phyloP scores from a whole-genome alignment of 2,113 vertebrate species.

The Crotalus tigris region DNA sequence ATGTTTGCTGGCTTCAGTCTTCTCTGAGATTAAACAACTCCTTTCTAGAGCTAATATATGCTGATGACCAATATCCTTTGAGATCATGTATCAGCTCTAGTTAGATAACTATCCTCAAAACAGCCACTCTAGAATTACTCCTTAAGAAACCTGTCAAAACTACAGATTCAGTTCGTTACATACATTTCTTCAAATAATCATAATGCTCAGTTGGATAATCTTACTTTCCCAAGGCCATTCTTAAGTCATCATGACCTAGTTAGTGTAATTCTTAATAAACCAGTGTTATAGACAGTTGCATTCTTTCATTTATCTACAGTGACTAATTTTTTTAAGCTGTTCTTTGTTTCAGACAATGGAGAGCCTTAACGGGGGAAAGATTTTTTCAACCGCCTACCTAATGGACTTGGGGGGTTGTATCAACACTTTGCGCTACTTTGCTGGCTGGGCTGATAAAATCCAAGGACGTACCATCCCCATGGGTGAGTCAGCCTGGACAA shows the following conservation, averaged over 20 bases:
- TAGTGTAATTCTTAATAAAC: not conserved
- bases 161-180: not conserved
- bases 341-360: slow-evolving; percentile 79
- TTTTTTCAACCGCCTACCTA: slow-evolving; percentile 77
- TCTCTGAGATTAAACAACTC: not conserved
- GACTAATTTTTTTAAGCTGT: not conserved
- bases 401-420: slow-evolving; percentile 79
- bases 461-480: slow-evolving; percentile 83
- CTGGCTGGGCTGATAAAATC: slow-evolving; percentile 88
- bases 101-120: not conserved
- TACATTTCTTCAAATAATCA: not conserved
- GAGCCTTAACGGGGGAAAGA: slow-evolving; percentile 80
- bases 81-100: not conserved
- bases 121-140: not conserved
- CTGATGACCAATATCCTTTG: not conserved
- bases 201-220: not conserved
- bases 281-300: not conserved
- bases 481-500: slow-evolving; percentile 67
- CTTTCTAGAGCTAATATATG: not conserved
- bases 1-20: not conserved
- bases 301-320: slow-evolving; percentile 1
- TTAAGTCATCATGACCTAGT: not conserved
- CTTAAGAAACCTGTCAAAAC: not conserved
- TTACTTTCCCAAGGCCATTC: not conserved
- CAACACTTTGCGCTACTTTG: slow-evolving; percentile 81